Evolutionary conservation across 1,140 invertebrate genomes (phyloP), one percentile per base, ranked within the genome.

Genomic region (Penaeus japonicus): DNA sequence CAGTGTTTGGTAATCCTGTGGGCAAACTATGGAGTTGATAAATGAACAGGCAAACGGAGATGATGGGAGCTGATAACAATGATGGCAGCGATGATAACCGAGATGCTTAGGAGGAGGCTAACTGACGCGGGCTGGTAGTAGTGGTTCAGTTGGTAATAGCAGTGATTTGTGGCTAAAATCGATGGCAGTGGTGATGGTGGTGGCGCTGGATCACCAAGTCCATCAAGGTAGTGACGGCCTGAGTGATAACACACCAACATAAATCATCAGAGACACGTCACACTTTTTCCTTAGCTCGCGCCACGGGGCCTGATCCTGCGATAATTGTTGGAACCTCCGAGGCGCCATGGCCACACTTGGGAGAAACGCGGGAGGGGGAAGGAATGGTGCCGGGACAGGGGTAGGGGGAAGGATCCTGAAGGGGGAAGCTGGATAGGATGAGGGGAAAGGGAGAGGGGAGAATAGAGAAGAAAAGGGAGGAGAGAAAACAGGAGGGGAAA

Each of bases 181-280:
- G 77, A 53, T 39, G 77, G 77, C 47, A 47, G 77, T 20, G 3
- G 20, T 17, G 20, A 12, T 79, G 32, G 77, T 17, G 77, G 77
- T 53, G 77, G 22, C 22, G 73, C 47, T 20, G 30, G 22, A 70
- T 70, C 62, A 70, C n/a, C n/a, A 17, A 20, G n/a, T 70, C 62
- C 62, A 70, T 70, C 62, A 70, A n/a, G 62, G n/a, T 20, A 70
- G 62, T 70, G 62, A 70, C 62, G 62, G 62, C n/a, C 18, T 22
- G 62, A 70, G 62, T 70, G 62, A 70, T 70, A 70, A 70, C 62
- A 70, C n/a, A 70, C n/a, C 62, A n/a, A 70, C 62, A 70, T 70
- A 70, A 70, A 70, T 70, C 62, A 70, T 70, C 22, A 30, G 62
- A 24, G 62, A 70, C 47, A 47, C 47, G 47, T 47, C 47, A 47